Conservation (phyloP, 2,888 invertebrate species). For the Trimorus sp. region DNA sequence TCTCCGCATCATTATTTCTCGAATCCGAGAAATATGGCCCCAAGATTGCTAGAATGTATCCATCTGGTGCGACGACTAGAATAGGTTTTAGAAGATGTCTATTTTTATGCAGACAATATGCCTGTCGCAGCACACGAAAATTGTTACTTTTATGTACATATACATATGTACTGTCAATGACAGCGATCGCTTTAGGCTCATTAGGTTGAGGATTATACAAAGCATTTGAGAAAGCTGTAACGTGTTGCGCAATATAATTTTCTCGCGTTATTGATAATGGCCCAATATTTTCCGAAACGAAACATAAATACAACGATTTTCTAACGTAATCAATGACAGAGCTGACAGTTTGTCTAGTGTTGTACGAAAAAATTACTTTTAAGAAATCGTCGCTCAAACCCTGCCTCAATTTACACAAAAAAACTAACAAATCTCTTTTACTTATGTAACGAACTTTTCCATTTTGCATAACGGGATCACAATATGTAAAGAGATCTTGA, state of each 20-base stretch:
- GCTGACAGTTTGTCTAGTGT: slow-evolving; percentile 31
- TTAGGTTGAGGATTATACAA: slow-evolving; percentile 31
- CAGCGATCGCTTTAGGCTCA: slow-evolving; percentile 14
- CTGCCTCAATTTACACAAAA: slow-evolving; percentile 45
- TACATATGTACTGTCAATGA: slow-evolving; percentile 23
- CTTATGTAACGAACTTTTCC: slow-evolving; percentile 17
- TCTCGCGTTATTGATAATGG: slow-evolving; percentile 6
- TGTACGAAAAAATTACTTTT: slow-evolving; percentile 32
- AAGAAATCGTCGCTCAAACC: slow-evolving; percentile 38
- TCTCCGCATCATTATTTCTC: slow-evolving; percentile 45
- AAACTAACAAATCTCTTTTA: slow-evolving; percentile 33
- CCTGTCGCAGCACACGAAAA: slow-evolving; percentile 19
- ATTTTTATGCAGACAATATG: slow-evolving; percentile 20
- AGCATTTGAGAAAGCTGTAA: slow-evolving; percentile 27
- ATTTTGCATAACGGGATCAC: slow-evolving; percentile 33
- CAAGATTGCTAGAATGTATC: slow-evolving; percentile 26
- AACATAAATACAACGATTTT: slow-evolving; percentile 14
- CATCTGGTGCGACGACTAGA: slow-evolving; percentile 27
- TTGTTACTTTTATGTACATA: slow-evolving; percentile 19
- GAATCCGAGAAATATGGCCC: slow-evolving; percentile 42
- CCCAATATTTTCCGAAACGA: slow-evolving; percentile 38
- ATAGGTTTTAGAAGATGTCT: slow-evolving; percentile 21
- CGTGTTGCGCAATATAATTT: slow-evolving; percentile 30
- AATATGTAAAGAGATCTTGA: slow-evolving; percentile 14
- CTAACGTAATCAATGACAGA: not conserved